These are phyloP conservation scores for Caenorhabditis macrosperma DNA, from an alignment of 2,888 invertebrate genomes.

Conservation along the genomic window DNA sequence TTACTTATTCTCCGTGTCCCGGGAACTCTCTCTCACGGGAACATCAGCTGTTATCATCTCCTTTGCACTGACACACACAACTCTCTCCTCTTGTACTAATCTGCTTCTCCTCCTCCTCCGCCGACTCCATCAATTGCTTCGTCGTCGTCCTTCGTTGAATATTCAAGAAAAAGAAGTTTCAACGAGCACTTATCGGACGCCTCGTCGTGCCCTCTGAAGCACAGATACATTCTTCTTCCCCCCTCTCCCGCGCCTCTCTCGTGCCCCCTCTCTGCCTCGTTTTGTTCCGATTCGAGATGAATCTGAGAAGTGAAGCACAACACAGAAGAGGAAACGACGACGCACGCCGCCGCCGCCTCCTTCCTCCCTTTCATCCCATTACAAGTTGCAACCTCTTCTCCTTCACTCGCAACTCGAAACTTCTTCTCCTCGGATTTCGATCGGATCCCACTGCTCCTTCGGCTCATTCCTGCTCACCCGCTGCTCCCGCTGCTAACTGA, in stretches of 20 bases:
- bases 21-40: no score
- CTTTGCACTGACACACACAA: no score
- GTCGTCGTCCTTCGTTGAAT: constrained; percentile 38
- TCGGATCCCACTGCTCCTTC: constrained; percentile 1
- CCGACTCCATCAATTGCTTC: constrained; percentile 9
- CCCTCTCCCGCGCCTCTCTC: constrained; percentile 7
- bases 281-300: constrained; percentile 50
- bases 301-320: constrained; percentile 29
- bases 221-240: constrained; percentile 39
- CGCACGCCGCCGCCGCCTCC: constrained; percentile 20
- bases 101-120: constrained; percentile 2
- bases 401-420: constrained; percentile 42
- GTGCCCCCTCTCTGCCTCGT: constrained; percentile 37
- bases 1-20: no score
- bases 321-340: constrained; percentile 14
- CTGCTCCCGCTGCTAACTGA: constrained; percentile 7
- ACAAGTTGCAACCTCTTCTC: constrained; percentile 38
- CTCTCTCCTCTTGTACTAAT: constrained; percentile 21
- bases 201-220: constrained; percentile 1
- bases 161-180: constrained; percentile 51
- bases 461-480: background rate
- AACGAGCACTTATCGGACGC: constrained; percentile 53
- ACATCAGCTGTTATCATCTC: no score
- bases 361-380: constrained; percentile 47
- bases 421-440: constrained; percentile 20